Evolutionary conservation across 2,888 invertebrate genomes (phyloP).

Genomic region (Pachymerium ferrugineum): DNA sequence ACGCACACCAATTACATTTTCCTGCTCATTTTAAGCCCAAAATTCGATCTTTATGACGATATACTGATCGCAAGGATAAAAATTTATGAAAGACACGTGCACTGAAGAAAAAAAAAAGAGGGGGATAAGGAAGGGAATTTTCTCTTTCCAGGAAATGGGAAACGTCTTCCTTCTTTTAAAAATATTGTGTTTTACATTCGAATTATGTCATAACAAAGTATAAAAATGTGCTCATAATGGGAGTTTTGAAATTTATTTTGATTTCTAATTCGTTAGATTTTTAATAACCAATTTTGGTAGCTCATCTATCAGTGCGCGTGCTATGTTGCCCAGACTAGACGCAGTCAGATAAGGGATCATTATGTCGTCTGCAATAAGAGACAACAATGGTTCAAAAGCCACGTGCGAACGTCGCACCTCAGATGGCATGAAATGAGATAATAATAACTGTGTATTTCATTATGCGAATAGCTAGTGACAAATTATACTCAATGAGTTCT

Average conservation of each 20-base stretch:
- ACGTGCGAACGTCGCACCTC: neutral
- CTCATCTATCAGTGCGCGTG: neutral
- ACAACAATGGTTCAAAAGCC: neutral
- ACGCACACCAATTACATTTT: neutral
- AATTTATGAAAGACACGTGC: neutral
- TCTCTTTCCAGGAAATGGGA: neutral
- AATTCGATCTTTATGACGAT: neutral
- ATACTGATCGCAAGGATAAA: neutral
- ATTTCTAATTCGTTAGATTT: no score
- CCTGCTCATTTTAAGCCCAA: neutral
- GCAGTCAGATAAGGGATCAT: neutral
- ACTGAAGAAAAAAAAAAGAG: no score
- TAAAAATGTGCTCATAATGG: no score
- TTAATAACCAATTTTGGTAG: no score
- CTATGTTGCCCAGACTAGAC: neutral
- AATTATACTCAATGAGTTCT: no score
- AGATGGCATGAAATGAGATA: slow-evolving; percentile 15
- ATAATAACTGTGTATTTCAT: neutral
- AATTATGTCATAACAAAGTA: neutral
- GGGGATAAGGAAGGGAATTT: neutral
- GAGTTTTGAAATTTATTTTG: no score
- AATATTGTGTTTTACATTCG: neutral
- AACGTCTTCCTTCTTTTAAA: neutral
- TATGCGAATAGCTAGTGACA: no score
- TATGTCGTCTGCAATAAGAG: neutral